A percentile compares a stretch with the other conserved stretches of the same genome.
Evolutionary conservation across 2,888 invertebrate species (phyloP).

Genomic region (Zygothrica quintamaculata): DNA sequence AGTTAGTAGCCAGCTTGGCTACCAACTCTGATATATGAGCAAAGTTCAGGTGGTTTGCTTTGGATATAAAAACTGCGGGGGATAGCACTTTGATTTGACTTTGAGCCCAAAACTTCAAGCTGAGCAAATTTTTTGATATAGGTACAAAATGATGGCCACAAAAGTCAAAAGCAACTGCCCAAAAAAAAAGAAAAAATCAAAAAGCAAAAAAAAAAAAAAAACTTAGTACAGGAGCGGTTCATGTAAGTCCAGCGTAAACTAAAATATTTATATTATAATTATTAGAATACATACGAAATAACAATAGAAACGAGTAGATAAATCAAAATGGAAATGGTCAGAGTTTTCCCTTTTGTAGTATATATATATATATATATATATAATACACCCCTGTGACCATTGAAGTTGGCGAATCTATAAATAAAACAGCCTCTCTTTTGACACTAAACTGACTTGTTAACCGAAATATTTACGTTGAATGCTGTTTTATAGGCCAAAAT

Average conservation of each 20-base stretch:
- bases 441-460: conserved; percentile 82
- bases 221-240: conserved; percentile 59
- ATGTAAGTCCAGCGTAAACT: too few species aligned
- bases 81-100: conserved; percentile 75
- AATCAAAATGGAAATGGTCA: neutral
- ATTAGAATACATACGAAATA: neutral
- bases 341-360: too few species aligned
- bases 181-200: too few species aligned
- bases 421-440: conserved; percentile 69
- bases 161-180: conserved; percentile 25
- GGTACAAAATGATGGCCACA: conserved; percentile 45
- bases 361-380: too few species aligned
- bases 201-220: too few species aligned
- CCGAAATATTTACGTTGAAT: conserved; percentile 73
- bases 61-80: conserved; percentile 40
- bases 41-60: conserved; percentile 63
- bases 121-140: conserved; percentile 57
- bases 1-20: conserved; percentile 8
- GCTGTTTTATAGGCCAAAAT: conserved; percentile 51
- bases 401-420: conserved; percentile 54
- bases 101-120: conserved; percentile 58
- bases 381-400: conserved; percentile 20
- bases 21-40: conserved; percentile 34
- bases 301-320: neutral
- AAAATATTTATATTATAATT: too few species aligned